These are phyloP conservation scores for Aphis craccivora DNA, from an alignment of 1,140 invertebrate genomes.

Conservation along the genomic window DNA sequence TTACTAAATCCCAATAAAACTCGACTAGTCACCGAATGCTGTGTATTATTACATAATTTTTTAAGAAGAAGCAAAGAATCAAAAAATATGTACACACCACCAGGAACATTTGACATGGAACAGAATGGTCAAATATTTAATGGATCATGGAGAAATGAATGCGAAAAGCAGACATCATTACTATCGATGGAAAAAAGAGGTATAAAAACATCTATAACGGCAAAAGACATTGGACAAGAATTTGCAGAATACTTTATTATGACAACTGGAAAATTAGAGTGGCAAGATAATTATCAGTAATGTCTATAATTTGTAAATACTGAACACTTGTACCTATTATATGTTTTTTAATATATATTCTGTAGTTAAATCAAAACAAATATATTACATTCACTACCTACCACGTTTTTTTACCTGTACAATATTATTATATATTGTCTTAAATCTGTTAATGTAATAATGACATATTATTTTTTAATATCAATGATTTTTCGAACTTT, in stretches of 20 bases:
- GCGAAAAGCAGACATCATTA: background rate
- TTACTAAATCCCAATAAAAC: slow-evolving; percentile 58
- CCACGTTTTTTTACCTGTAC: too few relatives aligned
- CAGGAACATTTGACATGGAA: slow-evolving; percentile 17
- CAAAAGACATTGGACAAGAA: slow-evolving; percentile 24
- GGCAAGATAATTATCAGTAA: slow-evolving; percentile 8
- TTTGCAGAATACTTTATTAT: slow-evolving; percentile 37
- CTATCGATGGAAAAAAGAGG: background rate
- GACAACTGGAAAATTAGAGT: slow-evolving; percentile 30
- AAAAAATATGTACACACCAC: slow-evolving; percentile 41
- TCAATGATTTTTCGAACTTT: too few relatives aligned
- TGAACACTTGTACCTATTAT: too few relatives aligned
- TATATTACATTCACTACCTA: too few relatives aligned
- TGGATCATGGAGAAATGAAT: slow-evolving; percentile 42
- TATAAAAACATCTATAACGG: background rate
- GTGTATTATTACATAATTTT: slow-evolving; percentile 56
- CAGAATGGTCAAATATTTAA: background rate
- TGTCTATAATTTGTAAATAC: too few relatives aligned
- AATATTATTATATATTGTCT: too few relatives aligned
- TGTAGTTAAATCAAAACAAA: too few relatives aligned
- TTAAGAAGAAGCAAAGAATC: background rate
- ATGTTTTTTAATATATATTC: too few relatives aligned
- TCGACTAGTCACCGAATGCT: slow-evolving; percentile 41
- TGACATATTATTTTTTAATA: too few relatives aligned
- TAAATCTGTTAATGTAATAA: too few relatives aligned